Evolutionary conservation across 2,113 vertebrate species (phyloP).

Genomic region (Colius striatus): DNA sequence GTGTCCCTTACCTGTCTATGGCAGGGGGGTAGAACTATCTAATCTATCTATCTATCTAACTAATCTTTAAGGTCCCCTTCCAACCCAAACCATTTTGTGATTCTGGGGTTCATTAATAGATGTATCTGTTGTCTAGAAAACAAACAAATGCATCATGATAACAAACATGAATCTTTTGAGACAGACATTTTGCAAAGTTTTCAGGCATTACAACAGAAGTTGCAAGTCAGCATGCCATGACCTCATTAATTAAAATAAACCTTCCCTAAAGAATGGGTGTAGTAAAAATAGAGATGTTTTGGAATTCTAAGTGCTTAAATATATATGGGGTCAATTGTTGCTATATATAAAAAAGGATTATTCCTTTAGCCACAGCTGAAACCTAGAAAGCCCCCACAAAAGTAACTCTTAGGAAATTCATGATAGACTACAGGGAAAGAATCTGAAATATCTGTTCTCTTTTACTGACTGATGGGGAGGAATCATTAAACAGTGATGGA

Average conservation of each 20-base stretch:
- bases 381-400: not conserved
- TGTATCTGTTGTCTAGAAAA: not conserved
- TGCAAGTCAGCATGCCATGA: not conserved
- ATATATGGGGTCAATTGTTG: not conserved
- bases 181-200: not conserved
- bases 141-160: not conserved
- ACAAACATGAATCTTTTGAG: not conserved
- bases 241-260: not conserved
- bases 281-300: not conserved
- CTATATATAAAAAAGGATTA: not conserved
- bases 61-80: no score
- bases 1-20: no score
- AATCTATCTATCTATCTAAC: no score
- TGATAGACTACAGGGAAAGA: not conserved
- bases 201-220: not conserved
- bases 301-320: not conserved
- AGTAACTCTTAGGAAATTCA: not conserved
- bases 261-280: not conserved
- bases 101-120: not conserved
- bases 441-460: not conserved
- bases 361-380: not conserved
- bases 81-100: no score
- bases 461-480: not conserved
- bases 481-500: not conserved
- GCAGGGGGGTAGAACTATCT: no score